Base-by-base conservation (phyloP, 2,113 vertebrate genomes). In the Rattus rattus region DNA sequence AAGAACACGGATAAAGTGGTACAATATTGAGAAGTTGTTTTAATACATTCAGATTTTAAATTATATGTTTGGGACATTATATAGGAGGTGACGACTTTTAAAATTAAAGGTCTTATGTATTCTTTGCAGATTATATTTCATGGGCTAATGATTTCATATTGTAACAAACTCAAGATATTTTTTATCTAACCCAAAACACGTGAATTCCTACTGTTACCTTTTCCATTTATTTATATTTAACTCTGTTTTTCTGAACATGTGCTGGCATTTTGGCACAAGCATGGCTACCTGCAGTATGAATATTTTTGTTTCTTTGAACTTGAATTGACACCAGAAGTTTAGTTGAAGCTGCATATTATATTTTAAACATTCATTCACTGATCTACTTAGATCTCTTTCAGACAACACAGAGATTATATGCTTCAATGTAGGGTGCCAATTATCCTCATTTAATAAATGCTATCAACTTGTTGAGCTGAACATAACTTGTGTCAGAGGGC, bases 181-280 rank as follows among this genome's bases (percentile, higher is more conserved):
- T 24, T 90, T 8, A 90, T 56, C 11, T 80, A 52, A 75, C 33
- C 33, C 65, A 86, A 95, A 79, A 36, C 33, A 47, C 49, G 1
- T 67, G 19, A 61, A 76, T 63, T 85, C 88, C 5, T 70, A 5
- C 79, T 67, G 56, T 65, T 91, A 16, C 56, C 67, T 72, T 52
- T 43, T 81, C 36, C 39, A n/a, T 89, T n/a, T 69, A 91, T 87
- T 95, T 92, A 87, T 87, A 87, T 87, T 87, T 87, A 69, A 52
- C 7, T 93, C 86, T 90, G 67, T 2, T 76, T 93, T 95, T 79
- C n/a, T 96, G 39, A 61, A 63, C n/a, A 88, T 75, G 83, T 91
- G 76, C 14, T 61, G 19, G 8, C 8, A 77, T 6, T 94, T 75
- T 83, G 24, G 54, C 22, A 77, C 90, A 52, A 54, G 26, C 11